These are phyloP conservation scores for Deilephila elpenor DNA, from an alignment of 2,888 invertebrate species.

Conservation along the genomic window DNA sequence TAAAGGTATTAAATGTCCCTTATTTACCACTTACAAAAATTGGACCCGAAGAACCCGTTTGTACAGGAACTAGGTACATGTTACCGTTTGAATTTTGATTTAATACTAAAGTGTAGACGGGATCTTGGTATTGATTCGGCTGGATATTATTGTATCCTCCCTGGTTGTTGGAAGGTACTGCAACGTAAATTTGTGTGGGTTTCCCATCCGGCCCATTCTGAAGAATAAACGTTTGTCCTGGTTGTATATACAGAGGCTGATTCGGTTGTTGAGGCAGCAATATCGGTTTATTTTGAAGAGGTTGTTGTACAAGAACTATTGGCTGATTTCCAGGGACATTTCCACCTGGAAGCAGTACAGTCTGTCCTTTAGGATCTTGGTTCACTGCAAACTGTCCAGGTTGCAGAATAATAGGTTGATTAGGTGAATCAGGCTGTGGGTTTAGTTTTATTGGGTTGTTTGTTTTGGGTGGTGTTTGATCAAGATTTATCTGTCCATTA, in stretches of 20 bases:
- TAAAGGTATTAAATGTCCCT: not conserved
- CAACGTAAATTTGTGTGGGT: not conserved
- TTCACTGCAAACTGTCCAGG: not conserved
- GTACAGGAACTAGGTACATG: slow-evolving; percentile 45
- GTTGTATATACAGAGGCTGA: slow-evolving; percentile 8
- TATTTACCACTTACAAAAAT: slow-evolving; percentile 4
- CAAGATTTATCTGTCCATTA: not conserved
- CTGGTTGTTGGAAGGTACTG: slow-evolving; percentile 7
- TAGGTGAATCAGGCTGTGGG: not conserved
- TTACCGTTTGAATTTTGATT: slow-evolving; percentile 29
- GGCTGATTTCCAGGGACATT: slow-evolving; percentile 32
- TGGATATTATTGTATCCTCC: slow-evolving; percentile 11
- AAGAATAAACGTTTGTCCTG: not conserved
- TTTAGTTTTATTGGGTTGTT: not conserved
- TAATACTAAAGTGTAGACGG: slow-evolving; percentile 19
- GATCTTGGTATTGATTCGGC: slow-evolving; percentile 8
- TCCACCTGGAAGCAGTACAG: not conserved
- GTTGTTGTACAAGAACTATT: slow-evolving; percentile 40
- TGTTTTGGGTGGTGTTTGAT: not conserved
- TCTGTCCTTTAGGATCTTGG: not conserved
- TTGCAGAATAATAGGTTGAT: slow-evolving; percentile 8
- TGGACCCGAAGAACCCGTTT: slow-evolving; percentile 33
- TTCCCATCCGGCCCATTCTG: slow-evolving; percentile 8
- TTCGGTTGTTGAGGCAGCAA: slow-evolving; percentile 26
- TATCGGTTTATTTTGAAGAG: slow-evolving; percentile 34